Conservation (phyloP, 2,797 vertebrate genomes). For the Ataeniobius toweri region DNA sequence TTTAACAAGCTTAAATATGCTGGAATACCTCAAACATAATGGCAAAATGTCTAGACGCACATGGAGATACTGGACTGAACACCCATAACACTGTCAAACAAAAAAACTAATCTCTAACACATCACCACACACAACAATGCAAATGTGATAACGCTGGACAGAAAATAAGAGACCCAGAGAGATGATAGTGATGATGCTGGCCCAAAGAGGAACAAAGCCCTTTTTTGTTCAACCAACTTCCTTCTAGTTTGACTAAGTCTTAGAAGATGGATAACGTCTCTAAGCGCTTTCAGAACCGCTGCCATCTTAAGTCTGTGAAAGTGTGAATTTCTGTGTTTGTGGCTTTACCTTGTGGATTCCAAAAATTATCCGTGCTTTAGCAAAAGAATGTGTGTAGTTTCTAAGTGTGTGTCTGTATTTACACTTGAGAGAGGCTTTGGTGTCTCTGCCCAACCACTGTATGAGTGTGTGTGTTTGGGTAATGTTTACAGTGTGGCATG, state of each 20-base stretch:
- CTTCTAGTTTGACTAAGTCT: slow-evolving; percentile 68
- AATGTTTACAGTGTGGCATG: slow-evolving; percentile 24
- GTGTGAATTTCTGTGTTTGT: slow-evolving; percentile 44
- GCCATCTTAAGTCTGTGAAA: slow-evolving; percentile 63
- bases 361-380: slow-evolving; percentile 58
- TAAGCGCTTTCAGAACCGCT: slow-evolving; percentile 64
- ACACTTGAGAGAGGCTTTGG: slow-evolving; percentile 64
- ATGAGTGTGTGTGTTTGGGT: slow-evolving; percentile 44
- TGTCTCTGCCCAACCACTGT: slow-evolving; percentile 57
- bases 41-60: slow-evolving; percentile 24
- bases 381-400: slow-evolving; percentile 38
- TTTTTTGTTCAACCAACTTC: slow-evolving; percentile 69
- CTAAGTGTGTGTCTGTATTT: slow-evolving; percentile 49
- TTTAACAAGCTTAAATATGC: slow-evolving; percentile 23
- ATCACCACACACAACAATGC: slow-evolving; percentile 42
- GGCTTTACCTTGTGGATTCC: slow-evolving; percentile 57
- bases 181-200: slow-evolving; percentile 33
- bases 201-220: slow-evolving; percentile 45
- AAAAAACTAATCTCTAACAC: slow-evolving; percentile 33
- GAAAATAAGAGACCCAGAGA: slow-evolving; percentile 45
- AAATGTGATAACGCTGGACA: slow-evolving; percentile 50
- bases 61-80: slow-evolving; percentile 31
- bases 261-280: slow-evolving; percentile 66
- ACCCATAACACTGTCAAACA: slow-evolving; percentile 51
- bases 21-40: slow-evolving; percentile 28